phyloP scores from a whole-genome alignment of 2,797 vertebrate genomes.

The Chelon labrosus region DNA sequence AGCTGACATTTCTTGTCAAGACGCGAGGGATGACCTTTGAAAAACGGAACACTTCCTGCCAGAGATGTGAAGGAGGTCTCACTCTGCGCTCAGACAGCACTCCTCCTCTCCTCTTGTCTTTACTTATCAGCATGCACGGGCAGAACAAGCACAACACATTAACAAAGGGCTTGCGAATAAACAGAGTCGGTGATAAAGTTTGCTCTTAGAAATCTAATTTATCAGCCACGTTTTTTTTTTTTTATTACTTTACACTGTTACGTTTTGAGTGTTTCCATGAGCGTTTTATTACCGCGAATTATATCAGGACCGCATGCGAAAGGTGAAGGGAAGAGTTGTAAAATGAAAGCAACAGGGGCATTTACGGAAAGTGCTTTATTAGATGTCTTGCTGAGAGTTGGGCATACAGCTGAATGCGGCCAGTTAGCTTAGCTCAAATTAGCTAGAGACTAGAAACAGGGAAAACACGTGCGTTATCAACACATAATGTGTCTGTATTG shows the following conservation, averaged over 20 bases:
- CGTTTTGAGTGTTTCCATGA: background rate
- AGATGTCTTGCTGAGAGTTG: background rate
- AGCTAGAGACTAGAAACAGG: background rate
- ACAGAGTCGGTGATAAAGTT: background rate
- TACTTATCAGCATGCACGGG: background rate
- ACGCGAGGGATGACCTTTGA: slow-evolving; percentile 93
- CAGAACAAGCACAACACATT: slow-evolving; percentile 6
- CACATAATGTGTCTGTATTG: too few relatives aligned
- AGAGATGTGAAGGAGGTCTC: slow-evolving; percentile 71
- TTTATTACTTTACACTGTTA: too few relatives aligned
- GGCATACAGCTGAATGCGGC: background rate
- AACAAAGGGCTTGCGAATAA: too few relatives aligned
- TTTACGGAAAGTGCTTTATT: background rate
- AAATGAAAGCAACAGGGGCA: background rate
- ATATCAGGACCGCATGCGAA: background rate
- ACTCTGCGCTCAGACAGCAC: slow-evolving; percentile 48
- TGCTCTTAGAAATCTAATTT: background rate
- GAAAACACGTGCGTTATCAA: too few relatives aligned
- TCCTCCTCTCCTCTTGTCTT: slow-evolving; percentile 23
- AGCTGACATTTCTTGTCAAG: slow-evolving; percentile 93
- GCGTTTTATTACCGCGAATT: background rate
- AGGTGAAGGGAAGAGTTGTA: background rate
- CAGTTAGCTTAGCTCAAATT: background rate
- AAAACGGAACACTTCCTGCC: slow-evolving; percentile 86
- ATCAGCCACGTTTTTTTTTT: background rate